Base-by-base conservation (phyloP, 2,797 vertebrate species). In the Poecilia gillii region DNA sequence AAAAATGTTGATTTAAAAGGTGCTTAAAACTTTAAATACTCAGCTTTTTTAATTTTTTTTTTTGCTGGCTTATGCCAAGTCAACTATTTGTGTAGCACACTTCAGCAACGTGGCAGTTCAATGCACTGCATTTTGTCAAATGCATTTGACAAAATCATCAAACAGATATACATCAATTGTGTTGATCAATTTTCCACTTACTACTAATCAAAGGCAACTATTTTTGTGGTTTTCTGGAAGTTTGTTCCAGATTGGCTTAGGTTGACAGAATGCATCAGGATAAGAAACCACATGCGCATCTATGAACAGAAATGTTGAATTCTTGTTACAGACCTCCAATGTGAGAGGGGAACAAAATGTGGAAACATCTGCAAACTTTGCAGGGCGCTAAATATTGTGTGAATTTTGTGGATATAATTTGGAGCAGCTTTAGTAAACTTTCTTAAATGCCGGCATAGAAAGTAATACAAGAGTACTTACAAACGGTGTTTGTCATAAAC, bases 401-500 rank as follows among this genome's bases (percentile, higher is more conserved):
- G 36, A 68, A 41, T 41, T 23, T 39, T 41, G 23, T 12, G 25
- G 8, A 41, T 68, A 25, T 39, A 16, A 20, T 68, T 68, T 25
- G 20, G 20, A 23, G 12, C 7, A 41, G 36, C 36, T 41, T 68
- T 68, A 5, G 18, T 68, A 45, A n/a, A 46, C n/a, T 16, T 45
- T 72, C 25, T 16, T 41, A 55, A 71, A 71, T n/a, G 16, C 25
- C 1, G 8, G 2, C 13, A 75, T 77, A 5, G 12, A 73, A 71
- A 81, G 71, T 3, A 1, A 77, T 71, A 57, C 23, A 36, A 80
- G 51, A 47, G 45, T 71, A 51, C 82, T 80, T 80, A 31, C 81
- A 84, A 80, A 68, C 80, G 72, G 51, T 78, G 74, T 72, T 83
- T 43, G 73, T 82, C 45, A 74, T 87, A 88, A 87, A 81, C 39